Base-by-base conservation (phyloP, 2,113 vertebrate species). In the Pseudopipra pipra region DNA sequence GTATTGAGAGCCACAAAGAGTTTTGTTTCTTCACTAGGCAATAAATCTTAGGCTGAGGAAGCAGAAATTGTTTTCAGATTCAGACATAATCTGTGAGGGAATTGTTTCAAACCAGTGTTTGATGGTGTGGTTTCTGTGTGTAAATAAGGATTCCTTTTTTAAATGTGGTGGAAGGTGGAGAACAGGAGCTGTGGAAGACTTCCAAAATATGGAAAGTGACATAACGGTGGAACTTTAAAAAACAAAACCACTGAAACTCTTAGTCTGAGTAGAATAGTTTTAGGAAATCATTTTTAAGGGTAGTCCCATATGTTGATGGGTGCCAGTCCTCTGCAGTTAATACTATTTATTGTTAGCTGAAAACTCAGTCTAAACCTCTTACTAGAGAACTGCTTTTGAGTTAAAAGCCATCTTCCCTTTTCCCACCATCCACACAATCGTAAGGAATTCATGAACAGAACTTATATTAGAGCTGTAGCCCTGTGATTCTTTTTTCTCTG, bases 131-230 rank as follows among this genome's bases (percentile, higher is more conserved):
- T 13, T 56, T 83, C 3, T 41, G 6, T n/a, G 9, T 71, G 8
- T 67, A 28, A 90, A 25, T 56, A 58, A 46, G 8, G 8, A 30
- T 88, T 76, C 7, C 5, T 47, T 68, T 27, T 56, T 58, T 18
- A 58, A 39, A 51, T 0, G 0, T 24, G 6, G 5, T 19, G 5
- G 11, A 44, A 46, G 17, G 4, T 1, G 8, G 8, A 12, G 2
- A 65, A 54, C 8, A 31, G 56, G 61, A 74, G 13, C 24, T 0
- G 0, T 28, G 39, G 28, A 85, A 71, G 14, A 37, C 25, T 65
- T 73, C 12, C 51, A 12, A 75, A 37, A 37, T 75, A 51, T 0
- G 3, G n/a, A 68, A 71, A 65, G 13, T 3, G 2, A 52, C 8
- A 0, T 39, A 59, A 51, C 11, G 82, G 8, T 49, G 17, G 19